Evolutionary conservation across 2,797 vertebrate genomes (phyloP).

Genomic region (Acanthurus lineatus): DNA sequence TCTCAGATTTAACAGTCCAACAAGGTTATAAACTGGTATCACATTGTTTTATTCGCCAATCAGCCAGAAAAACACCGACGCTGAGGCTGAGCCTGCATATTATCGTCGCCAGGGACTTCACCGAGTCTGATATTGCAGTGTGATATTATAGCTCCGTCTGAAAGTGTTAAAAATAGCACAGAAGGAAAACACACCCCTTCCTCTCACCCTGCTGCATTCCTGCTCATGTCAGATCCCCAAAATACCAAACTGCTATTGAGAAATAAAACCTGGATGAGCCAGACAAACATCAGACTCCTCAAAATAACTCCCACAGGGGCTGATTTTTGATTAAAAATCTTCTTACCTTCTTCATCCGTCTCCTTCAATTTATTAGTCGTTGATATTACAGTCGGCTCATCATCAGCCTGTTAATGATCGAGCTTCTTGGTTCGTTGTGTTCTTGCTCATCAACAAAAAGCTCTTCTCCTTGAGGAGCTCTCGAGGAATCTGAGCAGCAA

Average conservation of each 20-base stretch:
- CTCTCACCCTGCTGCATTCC: conserved; percentile 28
- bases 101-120: conserved; percentile 3
- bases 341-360: conserved; percentile 36
- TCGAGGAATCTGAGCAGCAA: background rate
- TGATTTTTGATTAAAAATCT: conserved; percentile 46
- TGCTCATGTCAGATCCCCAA: conserved; percentile 26
- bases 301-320: conserved; percentile 45
- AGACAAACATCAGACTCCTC: conserved; percentile 50
- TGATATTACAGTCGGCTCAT: conserved; percentile 39
- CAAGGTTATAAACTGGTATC: background rate
- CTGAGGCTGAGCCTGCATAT: conserved; percentile 10
- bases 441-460: conserved; percentile 10
- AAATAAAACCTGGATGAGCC: conserved; percentile 27
- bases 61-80: background rate
- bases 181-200: conserved; percentile 19
- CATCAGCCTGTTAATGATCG: conserved; percentile 43
- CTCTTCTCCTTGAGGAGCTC: background rate
- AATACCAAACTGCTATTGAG: conserved; percentile 37
- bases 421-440: no score
- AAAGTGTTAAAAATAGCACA: conserved; percentile 45
- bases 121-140: conserved; percentile 5
- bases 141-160: conserved; percentile 9
- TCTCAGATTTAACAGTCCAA: conserved; percentile 3
- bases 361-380: conserved; percentile 28
- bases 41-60: background rate